Evolutionary conservation across 2,888 invertebrate species (phyloP).

Genomic region (Phlogophora meticulosa): DNA sequence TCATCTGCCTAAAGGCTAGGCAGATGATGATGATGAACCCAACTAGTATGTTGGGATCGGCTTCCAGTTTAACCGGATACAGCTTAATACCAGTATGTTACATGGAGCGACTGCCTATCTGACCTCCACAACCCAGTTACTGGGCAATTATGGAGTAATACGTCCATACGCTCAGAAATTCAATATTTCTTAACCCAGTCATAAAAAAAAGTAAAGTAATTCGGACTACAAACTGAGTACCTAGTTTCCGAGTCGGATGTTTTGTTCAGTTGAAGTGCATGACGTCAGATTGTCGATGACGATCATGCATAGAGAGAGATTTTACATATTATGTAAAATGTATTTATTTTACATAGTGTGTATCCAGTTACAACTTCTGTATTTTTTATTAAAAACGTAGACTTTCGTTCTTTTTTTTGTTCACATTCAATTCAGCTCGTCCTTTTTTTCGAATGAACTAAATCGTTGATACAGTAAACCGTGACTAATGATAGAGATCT

Average conservation of each 20-base stretch:
- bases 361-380: neutral
- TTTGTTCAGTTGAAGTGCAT: neutral
- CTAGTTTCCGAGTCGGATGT: neutral
- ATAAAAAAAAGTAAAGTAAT: neutral
- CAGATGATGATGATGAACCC: too few species aligned
- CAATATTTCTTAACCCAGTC: neutral
- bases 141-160: neutral
- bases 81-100: too few species aligned
- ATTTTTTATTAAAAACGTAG: neutral
- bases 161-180: neutral
- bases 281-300: neutral
- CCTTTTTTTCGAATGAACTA: slow-evolving; percentile 13
- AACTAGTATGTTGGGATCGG: too few species aligned
- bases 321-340: neutral
- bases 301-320: neutral
- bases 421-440: too few species aligned
- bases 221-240: neutral
- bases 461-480: neutral
- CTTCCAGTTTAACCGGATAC: too few species aligned
- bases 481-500: neutral
- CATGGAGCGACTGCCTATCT: too few species aligned
- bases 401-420: neutral
- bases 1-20: too few species aligned
- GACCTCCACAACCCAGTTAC: too few species aligned
- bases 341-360: neutral